phyloP scores from a whole-genome alignment of 2,113 vertebrate species.

The Progne subis region DNA sequence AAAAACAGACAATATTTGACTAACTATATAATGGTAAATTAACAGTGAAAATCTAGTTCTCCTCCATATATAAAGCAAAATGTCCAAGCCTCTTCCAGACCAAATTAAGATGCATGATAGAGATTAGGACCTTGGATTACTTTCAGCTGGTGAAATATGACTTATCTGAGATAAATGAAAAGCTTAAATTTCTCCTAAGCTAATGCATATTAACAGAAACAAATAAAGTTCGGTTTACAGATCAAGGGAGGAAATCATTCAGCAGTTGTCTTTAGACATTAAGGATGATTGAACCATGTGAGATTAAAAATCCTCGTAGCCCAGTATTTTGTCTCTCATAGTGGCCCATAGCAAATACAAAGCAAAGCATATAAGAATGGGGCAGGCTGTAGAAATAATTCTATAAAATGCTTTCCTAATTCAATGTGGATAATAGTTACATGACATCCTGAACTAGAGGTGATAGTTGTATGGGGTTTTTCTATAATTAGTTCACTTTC shows the following conservation, averaged over 20 bases:
- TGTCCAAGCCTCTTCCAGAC: neutral
- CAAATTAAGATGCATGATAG: conserved; percentile 3
- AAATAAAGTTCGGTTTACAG: neutral
- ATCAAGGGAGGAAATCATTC: conserved; percentile 24
- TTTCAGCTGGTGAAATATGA: conserved; percentile 3
- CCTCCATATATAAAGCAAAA: neutral
- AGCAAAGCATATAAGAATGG: neutral
- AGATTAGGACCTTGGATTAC: conserved; percentile 15
- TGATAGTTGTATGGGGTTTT: neutral
- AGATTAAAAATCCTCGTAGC: neutral
- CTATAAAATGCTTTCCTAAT: neutral
- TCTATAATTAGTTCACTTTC: neutral
- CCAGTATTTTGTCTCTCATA: neutral
- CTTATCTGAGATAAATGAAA: conserved; percentile 14
- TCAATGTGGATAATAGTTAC: neutral
- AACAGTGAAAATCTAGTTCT: neutral
- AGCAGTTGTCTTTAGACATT: neutral
- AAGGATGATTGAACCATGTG: neutral
- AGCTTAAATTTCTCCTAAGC: conserved; percentile 10
- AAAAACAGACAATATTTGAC: neutral
- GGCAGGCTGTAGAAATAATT: neutral
- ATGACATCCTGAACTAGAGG: conserved; percentile 29
- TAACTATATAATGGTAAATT: neutral
- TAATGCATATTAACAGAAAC: neutral
- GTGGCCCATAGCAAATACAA: neutral